phyloP scores from a whole-genome alignment of 2,888 invertebrate genomes.

The Sepiola atlantica region DNA sequence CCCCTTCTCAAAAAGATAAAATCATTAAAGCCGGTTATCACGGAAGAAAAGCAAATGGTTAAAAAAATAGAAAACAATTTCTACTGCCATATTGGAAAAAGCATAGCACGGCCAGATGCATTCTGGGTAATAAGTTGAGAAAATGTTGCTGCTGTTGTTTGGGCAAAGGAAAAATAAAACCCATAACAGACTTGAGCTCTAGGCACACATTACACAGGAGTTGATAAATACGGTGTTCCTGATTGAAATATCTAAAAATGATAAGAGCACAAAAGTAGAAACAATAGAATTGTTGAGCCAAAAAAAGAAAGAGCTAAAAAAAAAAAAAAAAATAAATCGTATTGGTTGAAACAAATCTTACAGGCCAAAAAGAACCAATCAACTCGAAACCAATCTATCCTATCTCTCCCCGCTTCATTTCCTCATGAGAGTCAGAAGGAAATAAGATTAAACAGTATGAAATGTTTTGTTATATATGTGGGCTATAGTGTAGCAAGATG shows the following conservation, averaged over 20 bases:
- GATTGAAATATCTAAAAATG: slow-evolving; percentile 4
- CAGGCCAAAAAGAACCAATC: not conserved
- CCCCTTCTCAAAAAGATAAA: not conserved
- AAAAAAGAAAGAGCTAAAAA: not conserved
- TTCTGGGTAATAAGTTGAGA: not conserved
- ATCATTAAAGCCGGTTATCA: not conserved
- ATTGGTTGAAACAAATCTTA: not conserved
- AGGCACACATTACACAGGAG: not conserved
- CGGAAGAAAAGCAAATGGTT: not conserved
- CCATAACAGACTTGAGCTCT: not conserved
- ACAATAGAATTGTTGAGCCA: not conserved
- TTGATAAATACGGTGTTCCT: not conserved
- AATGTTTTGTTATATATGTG: not conserved
- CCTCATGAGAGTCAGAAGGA: not conserved
- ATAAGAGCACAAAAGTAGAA: not conserved
- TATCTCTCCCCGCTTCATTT: not conserved
- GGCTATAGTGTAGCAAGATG: not conserved
- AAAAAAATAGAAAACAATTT: not conserved
- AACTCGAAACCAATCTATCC: not conserved
- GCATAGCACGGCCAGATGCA: not conserved
- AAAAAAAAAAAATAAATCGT: not conserved
- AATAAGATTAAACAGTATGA: not conserved
- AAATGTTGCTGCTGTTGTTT: not conserved
- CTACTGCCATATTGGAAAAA: not conserved
- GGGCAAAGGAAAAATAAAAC: not conserved